A percentile compares a stretch with the other conserved stretches of the same genome.
Conservation (phyloP, 2,797 vertebrate genomes). For the Micrastur ruficollis region DNA sequence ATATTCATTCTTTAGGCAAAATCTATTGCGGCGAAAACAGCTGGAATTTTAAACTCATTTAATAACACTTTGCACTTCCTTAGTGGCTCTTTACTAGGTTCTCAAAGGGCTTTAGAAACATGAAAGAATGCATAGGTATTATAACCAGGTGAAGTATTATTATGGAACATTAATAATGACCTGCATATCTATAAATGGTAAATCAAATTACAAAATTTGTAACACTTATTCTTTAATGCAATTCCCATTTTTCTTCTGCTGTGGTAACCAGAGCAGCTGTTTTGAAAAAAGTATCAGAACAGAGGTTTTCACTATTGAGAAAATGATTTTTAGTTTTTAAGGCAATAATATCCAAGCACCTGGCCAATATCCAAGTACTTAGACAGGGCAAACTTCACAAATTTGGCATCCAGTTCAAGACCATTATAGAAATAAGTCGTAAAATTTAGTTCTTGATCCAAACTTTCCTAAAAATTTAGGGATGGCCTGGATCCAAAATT, state of each 20-base stretch:
- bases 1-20: slow-evolving; percentile 31
- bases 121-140: background rate
- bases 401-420: background rate
- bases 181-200: slow-evolving; percentile 19
- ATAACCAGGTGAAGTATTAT: slow-evolving; percentile 2
- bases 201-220: background rate
- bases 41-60: slow-evolving; percentile 30
- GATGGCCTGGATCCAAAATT: background rate
- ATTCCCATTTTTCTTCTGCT: background rate
- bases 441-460: background rate
- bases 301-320: background rate
- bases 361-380: background rate
- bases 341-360: background rate
- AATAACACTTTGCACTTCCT: background rate
- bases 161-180: background rate
- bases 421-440: background rate
- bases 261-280: background rate
- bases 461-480: background rate
- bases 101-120: slow-evolving; percentile 14
- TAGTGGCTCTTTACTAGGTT: background rate
- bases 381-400: background rate
- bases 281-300: background rate
- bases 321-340: background rate
- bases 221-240: background rate
- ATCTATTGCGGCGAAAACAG: background rate